Evolutionary conservation across 2,888 invertebrate genomes (phyloP), one percentile per base, ranked within the genome.

Genomic region (Aspidiotus rigidus): DNA sequence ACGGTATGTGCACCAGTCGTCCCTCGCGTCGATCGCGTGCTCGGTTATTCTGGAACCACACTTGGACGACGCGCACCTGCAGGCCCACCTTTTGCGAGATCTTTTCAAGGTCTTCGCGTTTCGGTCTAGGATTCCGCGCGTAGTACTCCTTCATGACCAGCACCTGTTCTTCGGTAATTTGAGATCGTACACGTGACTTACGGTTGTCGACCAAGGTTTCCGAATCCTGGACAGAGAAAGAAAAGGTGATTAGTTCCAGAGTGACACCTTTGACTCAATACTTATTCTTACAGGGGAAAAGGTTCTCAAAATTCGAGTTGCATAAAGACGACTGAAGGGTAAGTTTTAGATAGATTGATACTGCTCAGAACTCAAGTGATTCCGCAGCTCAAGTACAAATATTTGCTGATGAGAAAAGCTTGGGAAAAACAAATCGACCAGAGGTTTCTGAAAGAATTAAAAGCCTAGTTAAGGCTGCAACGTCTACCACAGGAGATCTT

Each of bases 1-100:
- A 79, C 55, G 80, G 79, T 61, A 80, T 79, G 72, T 79, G 79
- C 71, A 82, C 79, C 60, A 82, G 75, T 60, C 82, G 77, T 8
- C 83, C 83, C 76, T 86, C 86, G 64, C 92, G 84, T 61, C 93
- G 84, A 76, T 93, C 93, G 66, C 93, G 83, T 0, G 95, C 95
- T 73, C 95, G 84, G 73, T 91, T 92, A 78, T 96, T 96, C 80
- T 96, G 96, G 78, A 96, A 96, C 95, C 96, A 96, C 7, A 95
- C 96, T 81, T 95, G 88, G 6, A 90, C 89, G 1, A 91, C 90
- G 70, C 91, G 81, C 62, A 83, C 81, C 56, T 83, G 80, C 74
- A 84, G 83, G 69, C 82, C 81, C 64, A 85, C 82, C 75, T 82
- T 81, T 72, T 89, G 85, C 3, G 95, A 95, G 74, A 99, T 92